Evolutionary conservation across 2,113 vertebrate genomes (phyloP), one percentile per base, ranked within the genome.

Genomic region (Pseudonaja textilis): DNA sequence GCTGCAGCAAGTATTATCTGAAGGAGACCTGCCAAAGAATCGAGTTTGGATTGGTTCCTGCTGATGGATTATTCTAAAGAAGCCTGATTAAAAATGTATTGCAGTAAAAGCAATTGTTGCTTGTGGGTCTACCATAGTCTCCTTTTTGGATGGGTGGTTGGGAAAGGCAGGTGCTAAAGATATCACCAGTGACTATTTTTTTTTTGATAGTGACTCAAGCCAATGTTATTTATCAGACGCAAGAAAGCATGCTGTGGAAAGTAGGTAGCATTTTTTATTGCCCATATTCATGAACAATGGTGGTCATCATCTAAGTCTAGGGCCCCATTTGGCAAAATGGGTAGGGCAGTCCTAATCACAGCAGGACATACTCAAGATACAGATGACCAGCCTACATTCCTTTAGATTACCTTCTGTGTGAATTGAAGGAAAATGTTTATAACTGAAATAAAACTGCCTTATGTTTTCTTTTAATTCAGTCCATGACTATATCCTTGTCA

Each of bases 11-110:
- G 26, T 52, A 59, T 85, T 42, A 22, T 39, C n/a, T 26, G 69
- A 55, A 92, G 64, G 26, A 89, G 26, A 22, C 50, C 69, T 89
- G 69, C 54, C 69, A 59, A 39, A 64, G 45, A 4, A 64, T 26
- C 85, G 26, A 50, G 26, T 50, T 89, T 1, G 16, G n/a, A 85
- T 34, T 50, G 29, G 69, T 59, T 59, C 69, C 69, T 93, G 16
- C 54, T 10, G 3, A 50, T 89, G 88, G 69, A 57, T 91, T 25
- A n/a, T 50, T n/a, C 54, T 47, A 85, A 20, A n/a, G 39, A 56
- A 42, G 11, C 42, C 11, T 92, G 86, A 93, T 93, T 93, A 93
- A 93, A 92, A 14, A 26, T 81, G 59, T 90, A 14, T 90, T 59
- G 16, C 29, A 85, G 54, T 23, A 89, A 92, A 45, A 25, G 12